These are phyloP conservation scores for Potorous gilbertii DNA, from an alignment of 2,797 vertebrate genomes.

Conservation along the genomic window DNA sequence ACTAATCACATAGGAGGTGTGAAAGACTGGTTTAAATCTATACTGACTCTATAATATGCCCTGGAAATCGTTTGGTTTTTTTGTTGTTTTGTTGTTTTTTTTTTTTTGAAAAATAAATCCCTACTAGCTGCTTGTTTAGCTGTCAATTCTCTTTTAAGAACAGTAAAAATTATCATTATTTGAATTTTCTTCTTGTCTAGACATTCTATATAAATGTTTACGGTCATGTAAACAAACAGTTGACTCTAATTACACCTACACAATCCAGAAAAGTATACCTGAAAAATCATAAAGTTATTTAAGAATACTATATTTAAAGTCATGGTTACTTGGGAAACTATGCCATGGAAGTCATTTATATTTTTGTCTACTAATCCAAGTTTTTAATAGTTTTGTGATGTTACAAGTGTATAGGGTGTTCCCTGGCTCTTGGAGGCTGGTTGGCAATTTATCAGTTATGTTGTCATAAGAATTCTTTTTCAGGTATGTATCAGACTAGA, in stretches of 20 bases:
- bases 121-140: neutral
- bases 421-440: too few species aligned
- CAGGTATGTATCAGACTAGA: too few species aligned
- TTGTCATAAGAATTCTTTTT: too few species aligned
- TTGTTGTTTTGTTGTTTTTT: too few species aligned
- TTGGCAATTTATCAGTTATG: too few species aligned
- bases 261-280: neutral
- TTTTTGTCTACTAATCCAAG: neutral
- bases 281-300: neutral
- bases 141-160: neutral
- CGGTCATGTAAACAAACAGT: neutral
- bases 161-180: neutral
- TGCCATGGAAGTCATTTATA: neutral
- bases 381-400: neutral
- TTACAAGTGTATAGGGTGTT: neutral
- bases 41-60: neutral
- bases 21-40: neutral
- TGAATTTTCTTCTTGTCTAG: neutral
- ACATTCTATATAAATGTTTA: neutral
- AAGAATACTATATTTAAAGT: neutral
- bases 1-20: neutral
- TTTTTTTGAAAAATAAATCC: neutral
- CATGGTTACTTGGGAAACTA: neutral
- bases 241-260: neutral
- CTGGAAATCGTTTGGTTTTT: neutral